Percentiles rank a stretch among this genome's conserved stretches.
Conservation (phyloP, 1,140 invertebrate genomes). For the Bathynomus jamesi region DNA sequence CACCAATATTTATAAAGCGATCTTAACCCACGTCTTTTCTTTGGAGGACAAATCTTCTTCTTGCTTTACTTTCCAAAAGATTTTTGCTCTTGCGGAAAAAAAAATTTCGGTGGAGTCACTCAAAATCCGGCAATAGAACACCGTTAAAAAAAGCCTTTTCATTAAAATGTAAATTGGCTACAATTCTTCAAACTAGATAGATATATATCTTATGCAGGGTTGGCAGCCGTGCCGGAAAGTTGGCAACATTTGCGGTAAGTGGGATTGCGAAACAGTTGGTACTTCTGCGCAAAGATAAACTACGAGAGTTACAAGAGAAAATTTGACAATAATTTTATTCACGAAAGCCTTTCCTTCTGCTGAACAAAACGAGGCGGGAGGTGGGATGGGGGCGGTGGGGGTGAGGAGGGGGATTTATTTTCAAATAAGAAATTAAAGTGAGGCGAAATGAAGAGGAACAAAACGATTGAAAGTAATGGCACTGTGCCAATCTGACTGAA, state of each 20-base stretch:
- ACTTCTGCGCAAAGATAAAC: neutral
- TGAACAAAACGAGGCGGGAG: too few relatives aligned
- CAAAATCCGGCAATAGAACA: neutral
- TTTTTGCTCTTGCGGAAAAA: neutral
- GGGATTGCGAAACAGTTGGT: neutral
- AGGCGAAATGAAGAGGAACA: too few relatives aligned
- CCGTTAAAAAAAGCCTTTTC: neutral
- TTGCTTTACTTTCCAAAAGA: neutral
- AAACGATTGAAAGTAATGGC: too few relatives aligned
- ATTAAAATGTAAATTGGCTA: neutral
- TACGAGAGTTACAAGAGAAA: neutral
- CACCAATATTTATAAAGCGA: neutral
- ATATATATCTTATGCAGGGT: neutral
- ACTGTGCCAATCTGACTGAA: too few relatives aligned
- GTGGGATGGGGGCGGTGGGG: too few relatives aligned
- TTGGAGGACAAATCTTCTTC: neutral
- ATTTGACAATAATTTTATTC: conserved; percentile 2
- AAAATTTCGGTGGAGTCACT: neutral
- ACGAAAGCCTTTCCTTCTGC: too few relatives aligned
- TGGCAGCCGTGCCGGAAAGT: neutral
- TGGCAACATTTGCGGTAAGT: conserved; percentile 1
- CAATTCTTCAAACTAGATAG: neutral
- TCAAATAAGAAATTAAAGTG: too few relatives aligned
- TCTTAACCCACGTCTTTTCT: neutral
- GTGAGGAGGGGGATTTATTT: too few relatives aligned